A percentile compares a stretch with the other conserved stretches of the same genome.
These are phyloP conservation scores for Tenodera sinensis DNA, from an alignment of 2,888 invertebrate genomes.

Conservation along the genomic window DNA sequence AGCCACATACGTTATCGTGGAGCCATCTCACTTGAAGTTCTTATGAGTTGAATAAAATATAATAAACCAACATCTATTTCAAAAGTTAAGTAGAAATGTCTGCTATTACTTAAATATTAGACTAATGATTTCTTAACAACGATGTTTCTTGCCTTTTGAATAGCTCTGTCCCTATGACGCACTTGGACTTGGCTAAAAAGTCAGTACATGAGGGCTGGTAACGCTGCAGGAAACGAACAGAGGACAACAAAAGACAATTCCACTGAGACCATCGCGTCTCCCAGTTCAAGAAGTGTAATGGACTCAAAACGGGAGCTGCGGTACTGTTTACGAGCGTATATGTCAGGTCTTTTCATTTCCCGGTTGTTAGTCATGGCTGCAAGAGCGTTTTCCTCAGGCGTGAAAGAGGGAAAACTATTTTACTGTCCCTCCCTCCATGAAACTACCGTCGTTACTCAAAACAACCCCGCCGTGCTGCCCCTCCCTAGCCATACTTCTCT, in stretches of 20 bases:
- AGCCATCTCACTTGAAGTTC: no score
- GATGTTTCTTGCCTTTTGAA: no score
- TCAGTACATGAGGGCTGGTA: not conserved
- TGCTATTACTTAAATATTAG: no score
- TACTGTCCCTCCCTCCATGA: not conserved
- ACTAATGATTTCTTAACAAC: no score
- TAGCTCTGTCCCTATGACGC: no score
- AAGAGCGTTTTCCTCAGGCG: slow-evolving; percentile 12
- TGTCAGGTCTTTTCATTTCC: not conserved
- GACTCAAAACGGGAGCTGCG: not conserved
- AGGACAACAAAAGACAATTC: not conserved
- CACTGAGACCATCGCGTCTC: not conserved
- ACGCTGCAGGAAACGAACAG: not conserved
- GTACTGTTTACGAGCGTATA: not conserved
- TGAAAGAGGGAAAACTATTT: slow-evolving; percentile 15
- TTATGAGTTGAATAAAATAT: no score
- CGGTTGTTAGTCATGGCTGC: not conserved
- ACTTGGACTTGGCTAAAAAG: no score
- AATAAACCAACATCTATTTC: no score
- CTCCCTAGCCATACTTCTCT: slow-evolving; percentile 23
- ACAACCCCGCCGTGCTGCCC: slow-evolving; percentile 14
- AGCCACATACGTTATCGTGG: no score
- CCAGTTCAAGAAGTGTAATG: not conserved
- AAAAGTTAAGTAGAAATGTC: no score
- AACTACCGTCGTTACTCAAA: slow-evolving; percentile 12